Evolutionary conservation across 2,888 invertebrate genomes (phyloP).

Genomic region (Ommatoiulus sabulosus): DNA sequence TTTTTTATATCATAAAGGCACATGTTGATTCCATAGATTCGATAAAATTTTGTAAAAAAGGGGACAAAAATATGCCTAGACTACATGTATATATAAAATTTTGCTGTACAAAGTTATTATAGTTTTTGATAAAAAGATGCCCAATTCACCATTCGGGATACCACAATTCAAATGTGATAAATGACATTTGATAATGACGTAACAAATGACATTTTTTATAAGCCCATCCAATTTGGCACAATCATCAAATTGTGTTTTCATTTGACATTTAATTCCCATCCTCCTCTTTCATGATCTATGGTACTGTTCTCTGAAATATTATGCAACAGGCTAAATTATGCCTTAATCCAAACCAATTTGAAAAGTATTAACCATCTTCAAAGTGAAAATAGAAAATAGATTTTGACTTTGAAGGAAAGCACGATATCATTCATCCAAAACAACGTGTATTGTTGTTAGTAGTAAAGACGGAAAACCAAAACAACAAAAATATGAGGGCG

Average conservation of each 20-base stretch:
- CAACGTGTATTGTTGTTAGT: constrained; percentile 32
- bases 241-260: not conserved
- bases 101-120: not conserved
- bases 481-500: constrained; percentile 12
- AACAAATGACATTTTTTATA: not conserved
- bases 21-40: too few species aligned
- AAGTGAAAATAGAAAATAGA: not conserved
- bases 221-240: not conserved
- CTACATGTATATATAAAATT: too few species aligned
- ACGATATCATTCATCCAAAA: constrained; percentile 37
- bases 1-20: not conserved
- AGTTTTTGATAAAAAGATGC: not conserved
- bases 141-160: not conserved
- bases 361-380: not conserved
- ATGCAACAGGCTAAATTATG: not conserved
- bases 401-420: not conserved
- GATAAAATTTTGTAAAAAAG: not conserved
- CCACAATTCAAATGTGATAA: not conserved
- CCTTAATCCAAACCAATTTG: not conserved
- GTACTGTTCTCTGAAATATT: not conserved
- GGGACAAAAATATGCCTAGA: too few species aligned
- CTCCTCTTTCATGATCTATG: constrained; percentile 26
- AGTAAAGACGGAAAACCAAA: constrained; percentile 30
- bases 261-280: not conserved
- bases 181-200: not conserved